Evolutionary conservation across 2,888 invertebrate species (phyloP), one percentile per base, ranked within the genome.

Genomic region (Exephanes ischioxanthus): DNA sequence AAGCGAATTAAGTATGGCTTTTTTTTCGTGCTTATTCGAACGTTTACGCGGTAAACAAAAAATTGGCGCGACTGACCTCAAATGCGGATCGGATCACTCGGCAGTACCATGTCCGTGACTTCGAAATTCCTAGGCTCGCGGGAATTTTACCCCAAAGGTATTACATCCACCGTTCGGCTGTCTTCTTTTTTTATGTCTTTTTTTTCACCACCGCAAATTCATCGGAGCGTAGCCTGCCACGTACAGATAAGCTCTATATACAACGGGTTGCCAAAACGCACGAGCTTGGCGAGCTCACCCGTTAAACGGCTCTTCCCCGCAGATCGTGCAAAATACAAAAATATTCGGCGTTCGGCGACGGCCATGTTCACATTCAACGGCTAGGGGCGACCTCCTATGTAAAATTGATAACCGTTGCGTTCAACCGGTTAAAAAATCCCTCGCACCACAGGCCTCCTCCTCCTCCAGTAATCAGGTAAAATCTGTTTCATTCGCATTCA

Each of bases 341-440:
- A 83, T 77, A 83, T 77, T 83, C 68, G 73, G 76, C 45, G 75
- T 58, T 45, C 45, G 80, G 67, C 67, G 41, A 55, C 67, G 68
- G 53, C 75, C 51, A 55, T 72, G 77, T 76, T 80, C 77, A 48
- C 48, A 80, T 83, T 58, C 80, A 83, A 80, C 66, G 80, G 77
- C 68, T 51, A 48, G 70, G 26, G 78, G 63, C 77, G 70, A 63
- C 77, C 67, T 30, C 33, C 67, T 61, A 82, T 86, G 79, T 82
- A 87, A 84, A 88, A 87, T 86, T 86, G 86, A 88, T 88, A 88
- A 86, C 85, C 73, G 75, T 76, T 77, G 63, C 76, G 73, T 73
- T 78, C 80, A 70, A 67, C 78, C 80, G 81, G 82, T 83, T 76
- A 77, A 85, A 85, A 77, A 85, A 85, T 72, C 77, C 70, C 30